Evolutionary conservation across 1,140 invertebrate species (phyloP), one percentile per base, ranked within the genome.

Genomic region (Neuroterus valhalla): DNA sequence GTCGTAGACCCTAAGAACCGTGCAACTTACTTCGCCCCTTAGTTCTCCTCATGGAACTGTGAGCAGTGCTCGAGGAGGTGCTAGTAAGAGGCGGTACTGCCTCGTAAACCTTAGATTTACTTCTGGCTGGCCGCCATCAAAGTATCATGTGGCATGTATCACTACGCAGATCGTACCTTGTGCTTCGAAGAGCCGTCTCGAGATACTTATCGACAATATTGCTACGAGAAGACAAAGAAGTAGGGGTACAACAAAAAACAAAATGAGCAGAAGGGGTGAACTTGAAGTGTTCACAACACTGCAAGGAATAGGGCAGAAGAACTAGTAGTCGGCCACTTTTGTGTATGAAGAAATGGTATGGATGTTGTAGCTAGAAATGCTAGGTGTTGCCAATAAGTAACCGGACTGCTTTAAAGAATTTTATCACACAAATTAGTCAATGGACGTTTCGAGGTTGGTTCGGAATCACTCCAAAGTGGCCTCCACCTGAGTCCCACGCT

Each of bases 61-160:
- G 83, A 86, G 86, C 84, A 85, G 85, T 85, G 85, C 88, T 89
- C 87, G 87, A 89, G 89, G 88, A 90, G 89, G 89, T 87, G 89
- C 89, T 88, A 89, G 89, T 90, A 90, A 90, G 89, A 89, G 89
- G 89, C 89, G 89, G 89, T 88, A 87, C 88, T 89, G 87, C 88
- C 88, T 90, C 89, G 88, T 89, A 90, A 89, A 90, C 88, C 87
- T 89, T 89, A 90, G 88, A 90, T 90, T 90, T 90, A 90, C 89
- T 90, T 88, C 88, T 88, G 86, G 85, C 87, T 85, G 83, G 88
- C 87, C 88, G 89, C 88, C 89, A 90, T 90, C 88, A 87, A 89
- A 87, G 84, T 85, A 86, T 81, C 84, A 78, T 82, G 79, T 82
- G 81, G 77, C 81, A 80, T 79, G 80, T 79, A 84, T 80, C 77